A percentile compares a stretch with the other conserved stretches of the same genome.
These are phyloP conservation scores for Nephrocerus scutellatus DNA, from an alignment of 2,888 invertebrate species.

Conservation along the genomic window DNA sequence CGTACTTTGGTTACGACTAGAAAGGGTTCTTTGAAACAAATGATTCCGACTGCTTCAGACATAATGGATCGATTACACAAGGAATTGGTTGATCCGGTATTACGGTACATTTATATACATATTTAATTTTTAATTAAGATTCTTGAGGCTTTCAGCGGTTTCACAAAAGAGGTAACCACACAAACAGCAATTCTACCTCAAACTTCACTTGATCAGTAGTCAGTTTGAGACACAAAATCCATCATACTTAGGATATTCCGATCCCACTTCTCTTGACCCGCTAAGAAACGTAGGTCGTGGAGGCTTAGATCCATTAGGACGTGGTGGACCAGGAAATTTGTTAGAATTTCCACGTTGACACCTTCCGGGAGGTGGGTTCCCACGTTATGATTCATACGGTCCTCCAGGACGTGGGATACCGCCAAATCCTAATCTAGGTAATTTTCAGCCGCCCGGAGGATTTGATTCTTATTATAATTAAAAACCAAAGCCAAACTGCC, in stretches of 20 bases:
- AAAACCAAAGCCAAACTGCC: too few species aligned
- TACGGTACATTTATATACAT: too few species aligned
- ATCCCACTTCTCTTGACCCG: too few species aligned
- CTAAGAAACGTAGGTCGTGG: constrained; percentile 65
- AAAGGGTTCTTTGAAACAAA: constrained; percentile 54
- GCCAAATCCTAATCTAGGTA: constrained; percentile 58
- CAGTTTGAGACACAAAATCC: too few species aligned
- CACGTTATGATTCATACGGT: constrained; percentile 76
- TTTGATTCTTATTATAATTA: too few species aligned
- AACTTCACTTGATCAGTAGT: too few species aligned
- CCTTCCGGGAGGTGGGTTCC: constrained; percentile 50
- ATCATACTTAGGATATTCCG: too few species aligned
- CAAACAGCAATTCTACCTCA: constrained; percentile 33
- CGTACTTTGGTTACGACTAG: constrained; percentile 51
- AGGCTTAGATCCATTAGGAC: constrained; percentile 70
- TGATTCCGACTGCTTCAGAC: constrained; percentile 60
- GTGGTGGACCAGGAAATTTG: constrained; percentile 44
- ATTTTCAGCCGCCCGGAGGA: constrained; percentile 65
- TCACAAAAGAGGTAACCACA: constrained; percentile 37
- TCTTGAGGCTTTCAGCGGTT: constrained; percentile 37
- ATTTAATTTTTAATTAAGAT: too few species aligned
- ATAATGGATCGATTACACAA: constrained; percentile 57
- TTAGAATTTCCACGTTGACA: constrained; percentile 31
- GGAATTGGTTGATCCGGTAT: constrained; percentile 63
- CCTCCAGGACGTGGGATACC: constrained; percentile 54